A percentile compares a stretch with the other conserved stretches of the same genome.
Conservation (phyloP, 2,113 vertebrate genomes). For the Chamaea fasciata region DNA sequence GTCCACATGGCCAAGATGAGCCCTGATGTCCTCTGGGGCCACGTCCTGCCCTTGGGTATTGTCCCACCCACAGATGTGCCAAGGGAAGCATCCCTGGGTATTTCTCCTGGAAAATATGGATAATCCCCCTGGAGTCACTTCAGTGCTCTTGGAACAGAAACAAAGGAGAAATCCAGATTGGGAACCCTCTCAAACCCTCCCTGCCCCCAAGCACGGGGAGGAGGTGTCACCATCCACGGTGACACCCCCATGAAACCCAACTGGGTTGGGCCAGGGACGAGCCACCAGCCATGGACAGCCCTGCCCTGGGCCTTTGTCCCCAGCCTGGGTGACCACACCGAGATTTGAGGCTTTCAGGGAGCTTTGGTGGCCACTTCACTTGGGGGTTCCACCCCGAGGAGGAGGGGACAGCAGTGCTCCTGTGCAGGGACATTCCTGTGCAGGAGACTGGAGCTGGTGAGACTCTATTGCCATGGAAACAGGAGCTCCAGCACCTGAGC, state of each 20-base stretch:
- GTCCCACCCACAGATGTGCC: rapidly evolving
- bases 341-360: not conserved
- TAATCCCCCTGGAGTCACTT: not conserved
- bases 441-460: not conserved
- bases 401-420: not conserved
- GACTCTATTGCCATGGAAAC: not conserved
- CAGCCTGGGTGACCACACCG: not conserved
- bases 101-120: not conserved
- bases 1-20: not conserved
- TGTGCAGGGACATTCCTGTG: rapidly evolving
- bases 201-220: not conserved
- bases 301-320: not conserved
- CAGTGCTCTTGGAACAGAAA: not conserved
- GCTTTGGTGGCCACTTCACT: not conserved
- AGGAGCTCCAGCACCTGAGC: not conserved
- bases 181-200: not conserved
- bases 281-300: not conserved
- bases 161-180: not conserved
- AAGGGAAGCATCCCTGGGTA: not conserved
- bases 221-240: not conserved
- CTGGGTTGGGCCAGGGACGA: not conserved
- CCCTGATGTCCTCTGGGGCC: not conserved
- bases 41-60: not conserved
- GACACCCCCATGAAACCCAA: not conserved
- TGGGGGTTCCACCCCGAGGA: rapidly evolving